Evolutionary conservation across 2,797 vertebrate species (phyloP).

Genomic region (Oreochromis mossambicus): DNA sequence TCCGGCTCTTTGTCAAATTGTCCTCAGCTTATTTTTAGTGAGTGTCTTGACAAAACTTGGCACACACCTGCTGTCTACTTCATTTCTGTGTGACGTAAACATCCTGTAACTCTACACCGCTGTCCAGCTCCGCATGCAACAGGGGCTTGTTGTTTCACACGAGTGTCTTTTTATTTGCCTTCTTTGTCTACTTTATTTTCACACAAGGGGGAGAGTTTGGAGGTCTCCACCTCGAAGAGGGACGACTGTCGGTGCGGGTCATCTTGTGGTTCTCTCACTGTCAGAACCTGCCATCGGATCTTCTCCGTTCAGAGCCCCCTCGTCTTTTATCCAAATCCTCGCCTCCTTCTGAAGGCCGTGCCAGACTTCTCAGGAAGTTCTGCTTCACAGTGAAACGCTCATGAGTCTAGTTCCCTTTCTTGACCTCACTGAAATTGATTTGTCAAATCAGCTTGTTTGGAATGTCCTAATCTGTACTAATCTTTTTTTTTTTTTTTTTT

Average conservation of each 20-base stretch:
- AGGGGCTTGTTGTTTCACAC: background rate
- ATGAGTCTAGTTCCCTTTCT: conserved; percentile 31
- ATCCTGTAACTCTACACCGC: conserved; percentile 56
- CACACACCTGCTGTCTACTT: conserved; percentile 31
- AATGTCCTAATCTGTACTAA: background rate
- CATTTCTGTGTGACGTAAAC: conserved; percentile 17
- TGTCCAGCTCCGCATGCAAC: background rate
- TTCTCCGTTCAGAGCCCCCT: background rate
- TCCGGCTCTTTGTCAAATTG: background rate
- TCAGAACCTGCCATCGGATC: conserved; percentile 44
- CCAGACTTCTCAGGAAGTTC: conserved; percentile 33
- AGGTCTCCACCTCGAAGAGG: background rate
- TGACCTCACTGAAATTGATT: conserved; percentile 15
- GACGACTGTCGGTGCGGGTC: conserved; percentile 42
- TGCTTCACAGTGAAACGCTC: conserved; percentile 20
- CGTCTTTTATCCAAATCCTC: background rate
- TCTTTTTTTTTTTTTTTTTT: background rate
- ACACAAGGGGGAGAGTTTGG: background rate
- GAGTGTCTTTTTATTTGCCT: conserved; percentile 2
- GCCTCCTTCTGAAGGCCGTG: background rate
- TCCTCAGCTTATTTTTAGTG: conserved; percentile 17
- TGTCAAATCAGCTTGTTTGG: background rate
- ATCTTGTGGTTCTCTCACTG: conserved; percentile 26
- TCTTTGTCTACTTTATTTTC: background rate
- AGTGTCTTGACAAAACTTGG: conserved; percentile 1